Evolutionary conservation across 2,888 invertebrate species (phyloP).

Genomic region (Sphaerophoria rueppellii): DNA sequence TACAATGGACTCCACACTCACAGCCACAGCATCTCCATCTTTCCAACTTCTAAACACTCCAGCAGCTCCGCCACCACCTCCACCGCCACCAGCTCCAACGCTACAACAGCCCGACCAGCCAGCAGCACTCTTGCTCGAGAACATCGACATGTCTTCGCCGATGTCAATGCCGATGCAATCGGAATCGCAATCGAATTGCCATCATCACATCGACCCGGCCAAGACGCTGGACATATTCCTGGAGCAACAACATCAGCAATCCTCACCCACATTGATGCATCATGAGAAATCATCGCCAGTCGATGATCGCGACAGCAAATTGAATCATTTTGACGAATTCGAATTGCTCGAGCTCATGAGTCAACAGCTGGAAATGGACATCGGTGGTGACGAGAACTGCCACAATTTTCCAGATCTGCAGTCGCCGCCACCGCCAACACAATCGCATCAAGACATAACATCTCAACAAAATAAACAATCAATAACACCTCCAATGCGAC

Average conservation of each 20-base stretch:
- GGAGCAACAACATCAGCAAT: conserved; percentile 78
- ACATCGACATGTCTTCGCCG: conserved; percentile 80
- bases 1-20: conserved; percentile 76
- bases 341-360: conserved; percentile 81
- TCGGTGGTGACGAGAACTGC: conserved; percentile 81
- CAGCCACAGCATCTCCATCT: conserved; percentile 49
- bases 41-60: conserved; percentile 74
- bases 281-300: conserved; percentile 51
- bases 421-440: conserved; percentile 73
- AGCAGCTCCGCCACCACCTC: conserved; percentile 66
- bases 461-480: conserved; percentile 50
- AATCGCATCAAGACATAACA: conserved; percentile 74
- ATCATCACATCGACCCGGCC: conserved; percentile 77
- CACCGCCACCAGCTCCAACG: conserved; percentile 63
- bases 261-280: conserved; percentile 73
- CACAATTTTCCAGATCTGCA: conserved; percentile 74
- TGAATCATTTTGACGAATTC: conserved; percentile 81
- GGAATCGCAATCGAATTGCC: conserved; percentile 76
- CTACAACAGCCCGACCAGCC: conserved; percentile 51
- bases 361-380: conserved; percentile 84
- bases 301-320: conserved; percentile 76
- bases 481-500: conserved; percentile 74
- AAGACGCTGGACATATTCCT: conserved; percentile 81
- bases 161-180: conserved; percentile 36
- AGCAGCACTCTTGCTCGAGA: conserved; percentile 76